phyloP scores from a whole-genome alignment of 2,797 vertebrate species.

The Danio albolineatus region DNA sequence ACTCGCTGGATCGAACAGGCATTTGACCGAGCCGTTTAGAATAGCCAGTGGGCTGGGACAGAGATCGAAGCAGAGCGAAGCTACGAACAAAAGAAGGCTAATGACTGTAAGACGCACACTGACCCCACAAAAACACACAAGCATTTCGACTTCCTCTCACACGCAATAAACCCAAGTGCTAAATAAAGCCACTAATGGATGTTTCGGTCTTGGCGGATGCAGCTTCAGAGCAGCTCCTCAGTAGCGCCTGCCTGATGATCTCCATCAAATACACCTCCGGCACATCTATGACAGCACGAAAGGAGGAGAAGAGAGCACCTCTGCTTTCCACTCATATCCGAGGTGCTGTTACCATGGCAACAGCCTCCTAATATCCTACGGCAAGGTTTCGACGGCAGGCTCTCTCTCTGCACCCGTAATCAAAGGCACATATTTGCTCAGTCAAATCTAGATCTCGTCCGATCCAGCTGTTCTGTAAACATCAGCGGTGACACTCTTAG shows the following conservation, averaged over 20 bases:
- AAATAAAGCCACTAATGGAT: constrained; percentile 35
- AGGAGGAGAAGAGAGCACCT: constrained; percentile 54
- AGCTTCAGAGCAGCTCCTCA: constrained; percentile 34
- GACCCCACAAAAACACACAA: constrained; percentile 29
- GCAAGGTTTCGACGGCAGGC: constrained; percentile 59
- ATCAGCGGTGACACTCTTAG: constrained; percentile 58
- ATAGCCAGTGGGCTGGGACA: constrained; percentile 52
- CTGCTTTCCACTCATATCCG: constrained; percentile 54
- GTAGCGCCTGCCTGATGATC: constrained; percentile 46
- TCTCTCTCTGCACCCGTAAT: constrained; percentile 56
- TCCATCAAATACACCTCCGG: constrained; percentile 55
- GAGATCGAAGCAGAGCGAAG: constrained; percentile 53
- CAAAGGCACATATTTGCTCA: constrained; percentile 63
- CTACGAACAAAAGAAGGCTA: constrained; percentile 55
- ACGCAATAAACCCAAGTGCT: constrained; percentile 18
- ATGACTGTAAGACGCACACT: constrained; percentile 39
- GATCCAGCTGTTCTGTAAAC: constrained; percentile 61
- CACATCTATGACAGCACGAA: constrained; percentile 56
- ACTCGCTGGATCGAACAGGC: constrained; percentile 56
- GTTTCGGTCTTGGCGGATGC: constrained; percentile 4
- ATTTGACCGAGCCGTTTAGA: constrained; percentile 58
- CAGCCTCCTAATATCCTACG: constrained; percentile 60
- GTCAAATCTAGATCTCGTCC: constrained; percentile 54
- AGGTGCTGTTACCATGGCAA: constrained; percentile 63
- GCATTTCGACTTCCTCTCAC: constrained; percentile 39